Evolutionary conservation across 2,797 vertebrate genomes (phyloP).

Genomic region (Cynopterus sphinx): DNA sequence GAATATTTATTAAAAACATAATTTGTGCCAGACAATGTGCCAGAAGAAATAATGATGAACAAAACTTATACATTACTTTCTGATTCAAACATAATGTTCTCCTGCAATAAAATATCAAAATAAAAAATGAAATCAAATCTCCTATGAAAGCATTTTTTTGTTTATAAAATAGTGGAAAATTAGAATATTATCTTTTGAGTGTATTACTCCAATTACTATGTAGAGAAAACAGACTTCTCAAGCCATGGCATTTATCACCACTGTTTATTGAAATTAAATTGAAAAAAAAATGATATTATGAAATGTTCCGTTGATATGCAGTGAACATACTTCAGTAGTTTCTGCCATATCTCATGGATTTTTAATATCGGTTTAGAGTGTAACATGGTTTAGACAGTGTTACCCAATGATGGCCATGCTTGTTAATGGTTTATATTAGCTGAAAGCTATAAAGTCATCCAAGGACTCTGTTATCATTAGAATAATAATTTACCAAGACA

Average conservation of each 20-base stretch:
- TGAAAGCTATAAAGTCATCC: conserved; percentile 93
- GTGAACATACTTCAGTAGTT: conserved; percentile 51
- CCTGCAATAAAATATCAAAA: neutral
- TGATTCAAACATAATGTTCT: neutral
- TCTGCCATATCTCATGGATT: conserved; percentile 65
- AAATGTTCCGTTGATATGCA: conserved; percentile 56
- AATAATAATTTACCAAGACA: conserved; percentile 99
- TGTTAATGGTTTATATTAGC: conserved; percentile 95
- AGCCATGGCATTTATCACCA: neutral
- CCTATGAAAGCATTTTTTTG: neutral
- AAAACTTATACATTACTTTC: neutral
- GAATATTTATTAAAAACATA: conserved; percentile 8
- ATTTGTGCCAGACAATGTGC: neutral
- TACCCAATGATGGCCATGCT: conserved; percentile 85
- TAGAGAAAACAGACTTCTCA: neutral
- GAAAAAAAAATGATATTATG: conserved; percentile 29
- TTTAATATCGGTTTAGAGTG: conserved; percentile 77
- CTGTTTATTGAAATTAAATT: conserved; percentile 46
- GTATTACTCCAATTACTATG: neutral
- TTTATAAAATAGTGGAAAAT: conserved; percentile 38
- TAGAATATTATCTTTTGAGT: neutral
- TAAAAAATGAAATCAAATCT: neutral
- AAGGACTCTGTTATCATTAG: conserved; percentile 91
- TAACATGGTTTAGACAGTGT: conserved; percentile 75
- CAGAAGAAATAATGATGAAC: neutral